Evolutionary conservation across 1,140 invertebrate species (phyloP).

Genomic region (Drosophila jambulina): DNA sequence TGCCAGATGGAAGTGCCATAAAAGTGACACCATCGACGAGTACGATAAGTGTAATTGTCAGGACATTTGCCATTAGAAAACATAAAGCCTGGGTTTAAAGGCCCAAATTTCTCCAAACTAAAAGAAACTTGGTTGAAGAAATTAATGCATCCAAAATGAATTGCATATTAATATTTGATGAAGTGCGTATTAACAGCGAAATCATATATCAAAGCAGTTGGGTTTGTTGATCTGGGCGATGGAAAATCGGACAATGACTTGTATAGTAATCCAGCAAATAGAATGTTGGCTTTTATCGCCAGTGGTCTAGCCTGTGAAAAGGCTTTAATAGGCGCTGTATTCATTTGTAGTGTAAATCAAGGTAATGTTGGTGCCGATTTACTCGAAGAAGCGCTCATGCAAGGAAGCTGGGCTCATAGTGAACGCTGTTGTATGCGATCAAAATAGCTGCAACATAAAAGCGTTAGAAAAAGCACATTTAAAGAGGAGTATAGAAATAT

Average conservation of each 20-base stretch:
- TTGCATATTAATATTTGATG: conserved; percentile 4
- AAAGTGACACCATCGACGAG: background rate
- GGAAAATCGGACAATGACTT: background rate
- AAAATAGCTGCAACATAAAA: background rate
- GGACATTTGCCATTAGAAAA: background rate
- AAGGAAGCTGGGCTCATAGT: background rate
- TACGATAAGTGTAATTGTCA: background rate
- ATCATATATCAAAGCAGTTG: background rate
- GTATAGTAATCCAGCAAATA: background rate
- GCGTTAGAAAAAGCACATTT: background rate
- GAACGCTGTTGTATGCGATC: background rate
- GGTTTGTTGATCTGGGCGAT: background rate
- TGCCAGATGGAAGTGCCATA: background rate
- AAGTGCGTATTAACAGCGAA: background rate
- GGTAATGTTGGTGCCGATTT: background rate
- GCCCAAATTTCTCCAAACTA: background rate
- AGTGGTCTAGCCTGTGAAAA: background rate
- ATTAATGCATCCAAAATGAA: background rate
- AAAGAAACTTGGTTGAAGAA: background rate
- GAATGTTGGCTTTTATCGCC: background rate
- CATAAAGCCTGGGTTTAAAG: background rate
- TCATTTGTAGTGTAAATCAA: background rate
- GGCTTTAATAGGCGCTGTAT: background rate
- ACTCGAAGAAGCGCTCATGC: background rate
- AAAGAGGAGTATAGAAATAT: background rate